Evolutionary conservation across 1,140 invertebrate genomes (phyloP), one percentile per base, ranked within the genome.

Genomic region (Doryteuthis pealeii): DNA sequence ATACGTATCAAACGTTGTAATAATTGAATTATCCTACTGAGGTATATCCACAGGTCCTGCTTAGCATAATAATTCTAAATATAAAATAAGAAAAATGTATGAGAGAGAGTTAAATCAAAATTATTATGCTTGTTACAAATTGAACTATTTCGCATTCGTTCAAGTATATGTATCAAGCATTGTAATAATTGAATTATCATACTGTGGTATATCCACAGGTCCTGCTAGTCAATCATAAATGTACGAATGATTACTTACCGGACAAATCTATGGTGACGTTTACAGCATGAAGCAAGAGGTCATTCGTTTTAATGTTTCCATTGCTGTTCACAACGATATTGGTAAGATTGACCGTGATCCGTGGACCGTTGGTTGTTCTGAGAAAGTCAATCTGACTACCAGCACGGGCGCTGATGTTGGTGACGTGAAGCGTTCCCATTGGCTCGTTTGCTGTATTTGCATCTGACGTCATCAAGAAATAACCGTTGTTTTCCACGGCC

Each of bases 191-290:
- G n/a, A n/a, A n/a, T n/a, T n/a, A n/a, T n/a, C n/a, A n/a, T n/a
- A n/a, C n/a, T n/a, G n/a, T n/a, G n/a, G n/a, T n/a, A n/a, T n/a
- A n/a, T n/a, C n/a, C 10, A 40, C 35, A 40, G 3, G 35, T 5
- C 35, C 35, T 40, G 35, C 3, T 5, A 40, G 35, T n/a, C 35
- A 40, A 40, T 3, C 3, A 40, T 40, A 40, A 40, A 40, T 40
- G 35, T 40, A 5, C 4, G 10, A 40, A 5, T 3, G 10, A 40
- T 66, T 33, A 73, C 71, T 75, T 66, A 82, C 83, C 83, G 70
- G 83, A 82, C 45, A 82, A 62, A 74, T 84, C 83, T 6, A 84
- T 77, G 26, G 79, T 83, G 31, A 83, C 68, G 71, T 84, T 83
- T 32, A 75, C 74, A n/a, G 81, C 78, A 67, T 73, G 71, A n/a